Evolutionary conservation across 1,140 invertebrate genomes (phyloP).

Genomic region (Neodiprion virginianus): DNA sequence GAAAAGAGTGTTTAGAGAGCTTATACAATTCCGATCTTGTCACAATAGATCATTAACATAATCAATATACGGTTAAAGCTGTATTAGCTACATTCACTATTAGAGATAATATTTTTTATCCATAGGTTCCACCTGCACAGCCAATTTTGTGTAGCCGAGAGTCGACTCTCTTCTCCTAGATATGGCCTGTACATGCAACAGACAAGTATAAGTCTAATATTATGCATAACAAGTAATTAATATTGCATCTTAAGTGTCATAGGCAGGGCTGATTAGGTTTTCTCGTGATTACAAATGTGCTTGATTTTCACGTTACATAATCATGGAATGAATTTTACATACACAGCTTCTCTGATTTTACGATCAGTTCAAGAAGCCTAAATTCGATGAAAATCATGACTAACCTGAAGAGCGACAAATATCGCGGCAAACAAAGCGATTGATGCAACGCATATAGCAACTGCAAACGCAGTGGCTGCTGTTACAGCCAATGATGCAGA

Average conservation of each 20-base stretch:
- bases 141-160: constrained; percentile 55
- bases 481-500: constrained; percentile 60
- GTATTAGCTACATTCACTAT: too few relatives aligned
- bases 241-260: constrained; percentile 10
- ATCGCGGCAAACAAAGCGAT: constrained; percentile 71
- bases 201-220: too few relatives aligned
- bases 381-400: constrained; percentile 9
- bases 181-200: constrained; percentile 38
- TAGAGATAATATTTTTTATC: constrained; percentile 35
- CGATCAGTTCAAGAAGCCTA: too few relatives aligned
- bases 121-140: constrained; percentile 51
- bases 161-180: constrained; percentile 51
- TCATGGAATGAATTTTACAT: too few relatives aligned
- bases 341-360: too few relatives aligned
- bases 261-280: neutral
- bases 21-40: neutral
- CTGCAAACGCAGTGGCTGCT: constrained; percentile 69
- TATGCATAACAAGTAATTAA: neutral
- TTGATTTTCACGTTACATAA: neutral
- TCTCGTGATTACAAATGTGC: constrained; percentile 8
- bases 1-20: too few relatives aligned
- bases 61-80: too few relatives aligned
- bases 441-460: constrained; percentile 70
- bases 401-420: constrained; percentile 73
- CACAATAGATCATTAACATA: too few relatives aligned